Percentiles rank a stretch among this genome's conserved stretches.
phyloP scores from a whole-genome alignment of 2,797 vertebrate species.

The Oryzias dopingdopingensis region DNA sequence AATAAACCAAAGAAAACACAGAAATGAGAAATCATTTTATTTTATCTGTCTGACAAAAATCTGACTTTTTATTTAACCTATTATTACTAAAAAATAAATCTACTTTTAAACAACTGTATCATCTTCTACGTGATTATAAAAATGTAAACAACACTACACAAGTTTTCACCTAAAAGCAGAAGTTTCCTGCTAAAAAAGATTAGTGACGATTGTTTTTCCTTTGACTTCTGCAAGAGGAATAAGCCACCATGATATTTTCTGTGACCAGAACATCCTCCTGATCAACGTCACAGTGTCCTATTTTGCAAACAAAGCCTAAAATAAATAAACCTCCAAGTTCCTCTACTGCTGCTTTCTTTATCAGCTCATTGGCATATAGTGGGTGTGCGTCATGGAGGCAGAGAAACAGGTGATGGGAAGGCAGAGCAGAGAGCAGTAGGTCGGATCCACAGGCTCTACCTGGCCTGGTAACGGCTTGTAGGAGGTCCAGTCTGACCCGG shows the following conservation, averaged over 20 bases:
- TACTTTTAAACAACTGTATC: slow-evolving; percentile 14
- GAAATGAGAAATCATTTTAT: slow-evolving; percentile 24
- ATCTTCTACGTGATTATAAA: neutral
- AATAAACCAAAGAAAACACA: no score
- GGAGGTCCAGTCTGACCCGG: slow-evolving; percentile 67
- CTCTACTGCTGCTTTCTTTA: neutral
- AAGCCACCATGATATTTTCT: neutral
- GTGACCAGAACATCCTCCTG: neutral
- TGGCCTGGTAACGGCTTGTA: slow-evolving; percentile 59
- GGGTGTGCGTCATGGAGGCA: slow-evolving; percentile 70
- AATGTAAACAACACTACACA: slow-evolving; percentile 32
- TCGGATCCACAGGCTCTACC: slow-evolving; percentile 68
- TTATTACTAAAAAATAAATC: slow-evolving; percentile 46
- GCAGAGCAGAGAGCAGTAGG: slow-evolving; percentile 90
- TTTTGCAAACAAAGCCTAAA: slow-evolving; percentile 5
- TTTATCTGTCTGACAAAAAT: slow-evolving; percentile 1
- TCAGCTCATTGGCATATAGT: neutral
- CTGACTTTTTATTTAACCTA: neutral
- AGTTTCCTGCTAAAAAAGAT: slow-evolving; percentile 21
- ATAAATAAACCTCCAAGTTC: slow-evolving; percentile 2
- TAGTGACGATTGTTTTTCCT: neutral
- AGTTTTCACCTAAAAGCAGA: slow-evolving; percentile 16
- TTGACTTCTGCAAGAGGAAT: neutral
- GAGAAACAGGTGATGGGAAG: slow-evolving; percentile 92
- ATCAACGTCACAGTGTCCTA: neutral